Base-by-base conservation (phyloP, 2,113 vertebrate species). In the Dipodomys spectabilis region DNA sequence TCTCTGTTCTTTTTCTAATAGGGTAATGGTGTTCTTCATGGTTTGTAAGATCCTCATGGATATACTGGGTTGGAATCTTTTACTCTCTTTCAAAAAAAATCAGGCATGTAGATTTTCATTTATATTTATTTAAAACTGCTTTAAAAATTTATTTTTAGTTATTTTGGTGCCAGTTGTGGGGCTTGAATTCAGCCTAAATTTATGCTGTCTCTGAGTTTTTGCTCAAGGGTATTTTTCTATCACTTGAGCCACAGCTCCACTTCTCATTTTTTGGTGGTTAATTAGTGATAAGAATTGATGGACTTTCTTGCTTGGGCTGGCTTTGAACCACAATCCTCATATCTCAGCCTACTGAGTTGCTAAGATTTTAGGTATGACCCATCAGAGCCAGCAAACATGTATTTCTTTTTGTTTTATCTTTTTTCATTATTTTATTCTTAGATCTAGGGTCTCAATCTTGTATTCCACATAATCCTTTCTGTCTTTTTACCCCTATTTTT, bases 401-500 rank as follows among this genome's bases (percentile, higher is more conserved):
- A 2, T 82, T 10, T 57, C n/a, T 92, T 80, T 94, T 74, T 7
- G 8, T 13, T 18, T 94, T 87, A 2, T 23, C 23, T 86, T 57
- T 77, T 95, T 92, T 91, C 3, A 45, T 39, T 88, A 23, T 83
- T 86, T 80, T 82, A 86, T 93, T 83, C 68, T 67, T 82, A 57
- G 67, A 69, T 60, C 30, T 6, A n/a, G 28, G 4, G 68, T 78
- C 44, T 90, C n/a, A 62, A 45, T 49, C 5, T 27, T 80, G 65
- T 85, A 81, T 94, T 69, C 20, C 18, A 75, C 18, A 67, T 28
- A 79, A 28, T 82, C 9, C 3, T 69, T 25, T 65, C 20, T 82
- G 7, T 77, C 16, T 75, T 67, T 22, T 57, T 10, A 60, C 60
- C 22, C 28, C 19, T 28, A 10, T 82, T 88, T 32, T 12, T 32